Evolutionary conservation across 2,888 invertebrate species (phyloP), one percentile per base, ranked within the genome.

Genomic region (Netelia virgata): DNA sequence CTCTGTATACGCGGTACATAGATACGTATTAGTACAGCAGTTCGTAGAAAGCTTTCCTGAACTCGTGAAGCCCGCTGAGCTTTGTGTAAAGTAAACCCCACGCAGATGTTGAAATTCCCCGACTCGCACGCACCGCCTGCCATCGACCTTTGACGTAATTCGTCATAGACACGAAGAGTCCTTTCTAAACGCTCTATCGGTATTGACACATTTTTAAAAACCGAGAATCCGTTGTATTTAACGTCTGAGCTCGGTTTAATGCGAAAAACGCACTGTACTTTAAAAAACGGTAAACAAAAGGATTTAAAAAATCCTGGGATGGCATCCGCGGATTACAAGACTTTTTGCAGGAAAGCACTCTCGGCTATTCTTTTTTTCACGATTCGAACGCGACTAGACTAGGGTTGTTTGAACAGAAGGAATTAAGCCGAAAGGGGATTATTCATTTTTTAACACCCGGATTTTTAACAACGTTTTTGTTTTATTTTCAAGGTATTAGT

Each of bases 401-500:
- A 14, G 10, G 47, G 11, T 14, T 0, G 14, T n/a, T 66, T 16
- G 41, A 43, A 9, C 47, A 11, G 2, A 8, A 8, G 16, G 43
- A 3, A 41, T 36, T 36, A 36, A n/a, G 14, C 20, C 11, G n/a
- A n/a, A 47, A 36, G 6, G 11, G 10, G 16, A 53, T 59, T 1
- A 23, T 50, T 74, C 14, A 43, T 75, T 78, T 50, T 59, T 28
- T 61, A n/a, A 28, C 8, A 36, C 36, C 6, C 6, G 36, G 8
- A 70, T 23, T 18, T n/a, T n/a, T n/a, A n/a, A n/a, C n/a, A 47
- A 47, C 47, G 47, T 47, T 10, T 11, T 47, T 61, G 59, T 50
- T 57, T 57, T 18, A 50, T 20, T 63, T 77, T 82, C 10, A 94
- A 98, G 98, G 96, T 97, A 5, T 95, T 97, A 91, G 96, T 97